Evolutionary conservation across 1,140 invertebrate species (phyloP).

Genomic region (Apocrypta bakeri): DNA sequence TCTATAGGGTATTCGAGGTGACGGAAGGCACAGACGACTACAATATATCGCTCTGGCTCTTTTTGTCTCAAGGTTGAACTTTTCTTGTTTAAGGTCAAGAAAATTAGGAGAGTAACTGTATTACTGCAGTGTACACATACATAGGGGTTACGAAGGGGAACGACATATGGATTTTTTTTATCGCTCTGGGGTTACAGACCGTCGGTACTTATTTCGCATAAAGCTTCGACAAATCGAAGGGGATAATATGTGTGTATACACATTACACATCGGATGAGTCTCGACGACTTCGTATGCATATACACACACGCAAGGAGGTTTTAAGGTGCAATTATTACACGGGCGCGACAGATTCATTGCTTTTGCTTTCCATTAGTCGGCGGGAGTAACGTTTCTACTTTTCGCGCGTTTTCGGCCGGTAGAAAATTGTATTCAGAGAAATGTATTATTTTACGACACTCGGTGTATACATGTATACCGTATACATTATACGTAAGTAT

Average conservation of each 20-base stretch:
- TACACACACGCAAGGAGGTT: too few relatives aligned
- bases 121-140: too few relatives aligned
- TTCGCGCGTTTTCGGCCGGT: too few relatives aligned
- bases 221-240: not conserved
- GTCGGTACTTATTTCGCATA: not conserved
- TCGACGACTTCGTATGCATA: too few relatives aligned
- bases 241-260: too few relatives aligned
- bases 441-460: slow-evolving; percentile 1
- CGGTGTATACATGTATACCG: not conserved
- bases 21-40: not conserved
- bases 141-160: not conserved
- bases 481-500: too few relatives aligned
- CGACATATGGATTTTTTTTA: not conserved
- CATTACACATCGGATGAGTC: too few relatives aligned
- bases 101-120: slow-evolving; percentile 17
- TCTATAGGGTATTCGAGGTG: slow-evolving; percentile 24
- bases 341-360: too few relatives aligned
- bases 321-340: too few relatives aligned
- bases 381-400: too few relatives aligned
- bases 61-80: not conserved
- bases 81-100: slow-evolving; percentile 26
- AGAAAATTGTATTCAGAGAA: not conserved
- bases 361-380: too few relatives aligned
- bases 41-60: slow-evolving; percentile 36
- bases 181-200: not conserved